phyloP scores from a whole-genome alignment of 2,888 invertebrate genomes.

The Eledone cirrhosa region DNA sequence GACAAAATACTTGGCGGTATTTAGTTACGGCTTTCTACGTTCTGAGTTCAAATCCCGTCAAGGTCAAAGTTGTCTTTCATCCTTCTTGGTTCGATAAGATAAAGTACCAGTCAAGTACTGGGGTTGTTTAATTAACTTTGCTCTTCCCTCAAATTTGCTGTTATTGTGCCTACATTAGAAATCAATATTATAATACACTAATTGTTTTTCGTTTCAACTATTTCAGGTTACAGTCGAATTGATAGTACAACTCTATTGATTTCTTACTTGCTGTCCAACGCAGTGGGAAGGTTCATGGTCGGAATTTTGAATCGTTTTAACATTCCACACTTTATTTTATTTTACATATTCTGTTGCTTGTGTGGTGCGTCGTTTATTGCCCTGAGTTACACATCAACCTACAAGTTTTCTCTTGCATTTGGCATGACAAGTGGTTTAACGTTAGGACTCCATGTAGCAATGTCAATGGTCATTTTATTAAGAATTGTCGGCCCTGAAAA shows the following conservation, averaged over 20 bases:
- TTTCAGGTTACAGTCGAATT: neutral
- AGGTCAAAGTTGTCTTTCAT: too few relatives aligned
- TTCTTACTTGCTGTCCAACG: neutral
- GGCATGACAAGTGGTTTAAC: neutral
- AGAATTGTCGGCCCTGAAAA: neutral
- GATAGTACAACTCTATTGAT: neutral
- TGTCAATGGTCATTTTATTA: neutral
- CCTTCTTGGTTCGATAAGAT: too few relatives aligned
- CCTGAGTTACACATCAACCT: neutral
- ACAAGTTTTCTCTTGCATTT: neutral
- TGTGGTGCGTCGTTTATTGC: neutral
- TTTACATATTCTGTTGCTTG: neutral
- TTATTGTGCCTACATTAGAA: too few relatives aligned
- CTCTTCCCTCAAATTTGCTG: too few relatives aligned
- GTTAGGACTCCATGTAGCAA: neutral
- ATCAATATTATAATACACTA: too few relatives aligned
- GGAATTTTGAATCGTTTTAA: slow-evolving; percentile 9
- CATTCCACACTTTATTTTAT: neutral
- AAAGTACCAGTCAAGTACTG: too few relatives aligned
- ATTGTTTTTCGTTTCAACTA: too few relatives aligned
- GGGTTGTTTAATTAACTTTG: too few relatives aligned
- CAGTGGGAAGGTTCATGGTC: neutral
- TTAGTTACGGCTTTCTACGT: too few relatives aligned
- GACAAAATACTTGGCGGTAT: too few relatives aligned
- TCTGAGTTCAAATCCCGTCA: too few relatives aligned